A percentile compares a stretch with the other conserved stretches of the same genome.
Conservation (phyloP, 2,888 invertebrate genomes). For the Kuschelorhynchus macadamiae region DNA sequence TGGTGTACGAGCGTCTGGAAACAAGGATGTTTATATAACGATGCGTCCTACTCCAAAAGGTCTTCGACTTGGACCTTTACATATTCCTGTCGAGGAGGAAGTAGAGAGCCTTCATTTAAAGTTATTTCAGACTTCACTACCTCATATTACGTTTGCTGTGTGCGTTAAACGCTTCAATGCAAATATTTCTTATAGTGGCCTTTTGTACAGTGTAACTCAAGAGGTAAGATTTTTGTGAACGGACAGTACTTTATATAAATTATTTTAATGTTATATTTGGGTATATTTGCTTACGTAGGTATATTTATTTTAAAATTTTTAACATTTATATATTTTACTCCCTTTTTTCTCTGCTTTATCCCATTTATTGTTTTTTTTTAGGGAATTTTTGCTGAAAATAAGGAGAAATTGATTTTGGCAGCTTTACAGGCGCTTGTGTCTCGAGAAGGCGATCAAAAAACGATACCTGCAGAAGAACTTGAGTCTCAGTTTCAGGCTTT, state of each 20-base stretch:
- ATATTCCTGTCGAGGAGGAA: conserved; percentile 95
- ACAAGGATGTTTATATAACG: conserved; percentile 95
- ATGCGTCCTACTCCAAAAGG: conserved; percentile 89
- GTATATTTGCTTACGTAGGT: too few species aligned
- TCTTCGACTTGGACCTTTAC: conserved; percentile 89
- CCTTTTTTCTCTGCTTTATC: too few species aligned
- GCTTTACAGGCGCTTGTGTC: conserved; percentile 89
- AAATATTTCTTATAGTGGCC: conserved; percentile 97
- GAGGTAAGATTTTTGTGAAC: too few species aligned
- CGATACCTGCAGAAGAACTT: conserved; percentile 79
- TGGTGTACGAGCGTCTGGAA: conserved; percentile 96
- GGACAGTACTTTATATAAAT: conserved; percentile 6
- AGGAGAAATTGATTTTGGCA: conserved; percentile 94
- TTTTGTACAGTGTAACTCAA: conserved; percentile 95
- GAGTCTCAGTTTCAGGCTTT: conserved; percentile 97
- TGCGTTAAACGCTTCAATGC: conserved; percentile 96
- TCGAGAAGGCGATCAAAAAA: conserved; percentile 77
- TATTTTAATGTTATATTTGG: conserved; percentile 10
- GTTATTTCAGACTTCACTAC: conserved; percentile 78
- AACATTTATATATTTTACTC: too few species aligned
- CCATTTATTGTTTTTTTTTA: too few species aligned
- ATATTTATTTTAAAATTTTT: too few species aligned
- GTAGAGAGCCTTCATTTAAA: conserved; percentile 93
- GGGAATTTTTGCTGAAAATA: conserved; percentile 98
- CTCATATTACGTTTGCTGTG: conserved; percentile 79